phyloP scores from a whole-genome alignment of 2,113 vertebrate species.

The Heliornis fulica region DNA sequence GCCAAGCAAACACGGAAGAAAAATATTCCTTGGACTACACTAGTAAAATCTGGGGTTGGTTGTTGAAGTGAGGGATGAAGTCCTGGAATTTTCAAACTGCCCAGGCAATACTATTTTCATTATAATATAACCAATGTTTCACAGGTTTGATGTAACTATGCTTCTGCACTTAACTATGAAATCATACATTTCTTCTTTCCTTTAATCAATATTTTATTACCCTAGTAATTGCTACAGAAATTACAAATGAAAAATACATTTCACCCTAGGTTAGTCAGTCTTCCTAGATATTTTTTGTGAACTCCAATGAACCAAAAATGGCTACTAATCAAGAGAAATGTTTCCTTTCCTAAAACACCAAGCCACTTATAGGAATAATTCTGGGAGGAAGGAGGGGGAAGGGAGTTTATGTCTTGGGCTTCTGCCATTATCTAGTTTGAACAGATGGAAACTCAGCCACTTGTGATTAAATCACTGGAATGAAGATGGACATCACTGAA shows the following conservation, averaged over 20 bases:
- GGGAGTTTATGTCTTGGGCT: not conserved
- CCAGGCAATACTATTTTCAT: not conserved
- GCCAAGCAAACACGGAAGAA: not conserved
- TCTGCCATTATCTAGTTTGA: not conserved
- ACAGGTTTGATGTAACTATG: not conserved
- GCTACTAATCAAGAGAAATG: not conserved
- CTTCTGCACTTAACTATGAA: not conserved
- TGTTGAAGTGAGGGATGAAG: not conserved
- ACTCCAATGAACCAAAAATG: not conserved
- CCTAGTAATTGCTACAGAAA: not conserved
- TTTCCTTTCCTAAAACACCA: not conserved
- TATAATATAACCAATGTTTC: not conserved
- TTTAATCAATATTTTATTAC: not conserved
- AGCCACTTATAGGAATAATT: not conserved
- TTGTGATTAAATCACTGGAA: conserved; percentile 27
- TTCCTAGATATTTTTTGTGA: not conserved
- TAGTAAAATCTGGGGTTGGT: not conserved
- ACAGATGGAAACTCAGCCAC: conserved; percentile 20
- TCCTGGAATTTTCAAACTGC: not conserved
- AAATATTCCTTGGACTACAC: not conserved
- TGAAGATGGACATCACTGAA: not conserved
- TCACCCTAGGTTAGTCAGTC: not conserved
- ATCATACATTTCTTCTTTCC: not conserved
- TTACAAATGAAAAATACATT: not conserved
- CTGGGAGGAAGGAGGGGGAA: not conserved